phyloP scores from a whole-genome alignment of 2,888 invertebrate species.

The Heteropelma amictum region DNA sequence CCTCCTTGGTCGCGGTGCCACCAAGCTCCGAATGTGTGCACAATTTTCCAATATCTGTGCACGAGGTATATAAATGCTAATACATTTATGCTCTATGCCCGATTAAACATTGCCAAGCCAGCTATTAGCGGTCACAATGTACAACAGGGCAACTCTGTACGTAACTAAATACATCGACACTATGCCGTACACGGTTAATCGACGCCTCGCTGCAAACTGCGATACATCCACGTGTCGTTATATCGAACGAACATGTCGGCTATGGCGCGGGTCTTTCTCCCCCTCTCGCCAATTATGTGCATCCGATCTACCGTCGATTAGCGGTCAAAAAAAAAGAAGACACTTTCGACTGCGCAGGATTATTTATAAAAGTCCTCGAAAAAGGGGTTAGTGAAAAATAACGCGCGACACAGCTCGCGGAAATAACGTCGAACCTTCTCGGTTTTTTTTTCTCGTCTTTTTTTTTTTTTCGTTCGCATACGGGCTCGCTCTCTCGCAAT shows the following conservation, averaged over 20 bases:
- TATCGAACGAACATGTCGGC: neutral
- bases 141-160: slow-evolving; percentile 1
- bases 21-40: neutral
- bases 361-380: neutral
- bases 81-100: slow-evolving; percentile 18
- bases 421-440: slow-evolving; percentile 9
- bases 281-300: neutral
- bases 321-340: neutral
- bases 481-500: neutral
- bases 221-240: neutral
- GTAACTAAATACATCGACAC: slow-evolving; percentile 7
- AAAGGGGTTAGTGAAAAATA: neutral
- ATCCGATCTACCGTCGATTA: neutral
- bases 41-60: neutral
- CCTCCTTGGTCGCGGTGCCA: slow-evolving; percentile 26
- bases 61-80: neutral
- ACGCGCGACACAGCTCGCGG: neutral
- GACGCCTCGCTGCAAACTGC: too few relatives aligned
- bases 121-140: slow-evolving; percentile 25
- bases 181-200: too few relatives aligned
- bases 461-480: slow-evolving; percentile 10
- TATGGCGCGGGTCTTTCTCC: neutral
- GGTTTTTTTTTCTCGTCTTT: neutral
- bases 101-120: slow-evolving; percentile 47
- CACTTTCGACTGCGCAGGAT: too few relatives aligned